phyloP scores from a whole-genome alignment of 2,888 invertebrate genomes.

The Drosophila sordidula region DNA sequence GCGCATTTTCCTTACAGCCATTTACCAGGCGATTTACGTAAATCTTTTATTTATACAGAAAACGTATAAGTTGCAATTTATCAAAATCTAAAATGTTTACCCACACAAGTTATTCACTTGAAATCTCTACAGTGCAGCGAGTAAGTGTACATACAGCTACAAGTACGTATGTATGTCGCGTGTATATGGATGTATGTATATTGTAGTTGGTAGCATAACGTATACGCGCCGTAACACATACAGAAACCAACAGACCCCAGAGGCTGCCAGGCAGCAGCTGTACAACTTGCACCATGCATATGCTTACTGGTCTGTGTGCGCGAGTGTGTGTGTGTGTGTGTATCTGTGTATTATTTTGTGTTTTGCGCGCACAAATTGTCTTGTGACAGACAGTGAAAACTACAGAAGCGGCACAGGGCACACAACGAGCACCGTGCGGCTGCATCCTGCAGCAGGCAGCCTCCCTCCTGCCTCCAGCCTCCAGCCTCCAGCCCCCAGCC shows the following conservation, averaged over 20 bases:
- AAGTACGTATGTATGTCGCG: constrained; percentile 1
- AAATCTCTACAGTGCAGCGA: constrained; percentile 75
- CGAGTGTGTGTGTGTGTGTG: constrained; percentile 7
- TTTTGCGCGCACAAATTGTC: constrained; percentile 81
- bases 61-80: constrained; percentile 82
- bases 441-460: constrained; percentile 34
- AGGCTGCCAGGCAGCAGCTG: constrained; percentile 73
- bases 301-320: constrained; percentile 60
- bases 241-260: constrained; percentile 55
- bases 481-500: too few species aligned
- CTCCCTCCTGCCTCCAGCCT: neutral
- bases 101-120: constrained; percentile 82
- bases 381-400: constrained; percentile 81
- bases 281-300: constrained; percentile 72
- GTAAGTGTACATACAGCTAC: constrained; percentile 31
- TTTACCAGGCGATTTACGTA: constrained; percentile 81
- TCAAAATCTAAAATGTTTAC: constrained; percentile 82
- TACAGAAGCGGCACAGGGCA: constrained; percentile 69
- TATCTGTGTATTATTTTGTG: constrained; percentile 76
- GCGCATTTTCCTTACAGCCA: constrained; percentile 80
- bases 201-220: constrained; percentile 64
- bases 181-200: constrained; percentile 1
- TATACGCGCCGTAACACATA: constrained; percentile 70
- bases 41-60: constrained; percentile 81
- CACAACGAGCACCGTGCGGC: constrained; percentile 41